Evolutionary conservation across 1,140 invertebrate species (phyloP).

Genomic region (Lepidostoma basale): DNA sequence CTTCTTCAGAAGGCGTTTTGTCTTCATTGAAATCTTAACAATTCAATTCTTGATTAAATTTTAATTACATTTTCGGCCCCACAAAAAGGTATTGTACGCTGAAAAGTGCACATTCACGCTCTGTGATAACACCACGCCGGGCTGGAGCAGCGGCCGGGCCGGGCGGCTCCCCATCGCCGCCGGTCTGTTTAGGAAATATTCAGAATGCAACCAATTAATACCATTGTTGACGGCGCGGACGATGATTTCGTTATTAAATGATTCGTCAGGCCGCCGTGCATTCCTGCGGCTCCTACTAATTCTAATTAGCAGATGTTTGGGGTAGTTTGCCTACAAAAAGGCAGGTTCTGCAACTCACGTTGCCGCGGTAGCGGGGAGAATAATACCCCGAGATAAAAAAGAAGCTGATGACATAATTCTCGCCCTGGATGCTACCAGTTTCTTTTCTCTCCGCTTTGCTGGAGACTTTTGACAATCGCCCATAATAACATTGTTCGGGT

Average conservation of each 20-base stretch:
- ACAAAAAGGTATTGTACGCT: slow-evolving; percentile 42
- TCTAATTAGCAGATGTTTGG: slow-evolving; percentile 46
- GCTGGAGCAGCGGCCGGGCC: slow-evolving; percentile 10
- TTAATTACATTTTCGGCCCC: slow-evolving; percentile 42
- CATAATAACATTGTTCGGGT: neutral
- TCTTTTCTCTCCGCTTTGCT: slow-evolving; percentile 12
- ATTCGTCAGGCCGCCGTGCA: slow-evolving; percentile 39
- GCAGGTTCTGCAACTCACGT: slow-evolving; percentile 33
- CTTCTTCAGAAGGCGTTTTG: slow-evolving; percentile 26
- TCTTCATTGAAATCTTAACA: slow-evolving; percentile 33
- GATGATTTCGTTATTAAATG: slow-evolving; percentile 47
- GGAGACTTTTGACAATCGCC: slow-evolving; percentile 8
- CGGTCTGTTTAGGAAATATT: slow-evolving; percentile 42
- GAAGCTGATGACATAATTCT: slow-evolving; percentile 44
- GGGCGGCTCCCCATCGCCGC: slow-evolving; percentile 33
- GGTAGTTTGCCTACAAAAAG: slow-evolving; percentile 20
- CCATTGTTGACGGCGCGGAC: slow-evolving; percentile 38
- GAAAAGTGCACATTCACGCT: slow-evolving; percentile 41
- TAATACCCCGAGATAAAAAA: slow-evolving; percentile 32
- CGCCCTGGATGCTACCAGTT: slow-evolving; percentile 20
- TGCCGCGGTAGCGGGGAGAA: slow-evolving; percentile 18
- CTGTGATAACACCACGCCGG: slow-evolving; percentile 34
- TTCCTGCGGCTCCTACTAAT: slow-evolving; percentile 39
- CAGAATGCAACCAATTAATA: slow-evolving; percentile 47
- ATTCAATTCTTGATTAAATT: slow-evolving; percentile 42